A percentile compares a stretch with the other conserved stretches of the same genome.
These are phyloP conservation scores for Phaethon lepturus DNA, from an alignment of 2,113 vertebrate species.

Conservation along the genomic window DNA sequence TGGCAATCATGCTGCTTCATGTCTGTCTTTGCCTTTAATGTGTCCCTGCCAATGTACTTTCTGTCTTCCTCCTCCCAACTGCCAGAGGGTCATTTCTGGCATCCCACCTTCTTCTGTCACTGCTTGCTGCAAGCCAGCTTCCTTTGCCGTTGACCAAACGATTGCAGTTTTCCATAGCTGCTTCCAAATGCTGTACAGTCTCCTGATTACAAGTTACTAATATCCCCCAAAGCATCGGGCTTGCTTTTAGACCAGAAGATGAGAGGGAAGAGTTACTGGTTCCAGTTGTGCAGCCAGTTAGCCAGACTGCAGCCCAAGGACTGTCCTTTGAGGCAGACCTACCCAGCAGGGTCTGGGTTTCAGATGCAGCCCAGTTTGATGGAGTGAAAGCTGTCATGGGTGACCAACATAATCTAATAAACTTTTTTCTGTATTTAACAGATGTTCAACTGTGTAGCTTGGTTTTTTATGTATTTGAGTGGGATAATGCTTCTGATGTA, in stretches of 20 bases:
- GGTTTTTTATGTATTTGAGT: background rate
- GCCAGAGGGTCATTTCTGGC: background rate
- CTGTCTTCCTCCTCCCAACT: background rate
- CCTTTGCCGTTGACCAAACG: fast-evolving
- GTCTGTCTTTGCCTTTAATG: background rate
- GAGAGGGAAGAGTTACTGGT: background rate
- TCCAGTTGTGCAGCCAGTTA: fast-evolving
- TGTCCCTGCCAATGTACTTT: background rate
- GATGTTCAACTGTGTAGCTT: background rate
- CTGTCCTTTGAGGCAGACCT: background rate
- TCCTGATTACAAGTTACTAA: fast-evolving
- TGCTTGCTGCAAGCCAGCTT: background rate
- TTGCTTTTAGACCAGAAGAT: background rate
- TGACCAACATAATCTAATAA: background rate
- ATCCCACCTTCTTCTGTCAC: background rate
- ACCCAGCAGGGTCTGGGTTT: background rate
- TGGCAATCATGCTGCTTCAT: background rate
- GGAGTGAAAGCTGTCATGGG: background rate
- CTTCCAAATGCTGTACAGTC: too few species aligned
- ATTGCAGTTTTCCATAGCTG: fast-evolving
- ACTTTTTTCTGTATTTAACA: background rate
- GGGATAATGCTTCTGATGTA: background rate
- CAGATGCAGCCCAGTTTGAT: background rate
- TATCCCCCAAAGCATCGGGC: background rate
- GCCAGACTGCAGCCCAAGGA: background rate